phyloP scores from a whole-genome alignment of 2,797 vertebrate genomes.

The Protosalanx chinensis region DNA sequence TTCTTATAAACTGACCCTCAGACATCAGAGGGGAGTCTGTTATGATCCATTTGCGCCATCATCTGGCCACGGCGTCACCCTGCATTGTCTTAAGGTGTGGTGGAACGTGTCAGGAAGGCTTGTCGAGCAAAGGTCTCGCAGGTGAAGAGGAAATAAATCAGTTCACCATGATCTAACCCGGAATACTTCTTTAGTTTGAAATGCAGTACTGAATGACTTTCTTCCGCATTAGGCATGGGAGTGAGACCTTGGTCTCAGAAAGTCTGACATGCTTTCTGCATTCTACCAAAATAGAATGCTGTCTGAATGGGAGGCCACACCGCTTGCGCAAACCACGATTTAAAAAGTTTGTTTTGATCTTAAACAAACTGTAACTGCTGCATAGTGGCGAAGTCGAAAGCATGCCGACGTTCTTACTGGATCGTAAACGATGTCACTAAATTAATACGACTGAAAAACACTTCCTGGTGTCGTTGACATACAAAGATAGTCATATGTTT shows the following conservation, averaged over 20 bases:
- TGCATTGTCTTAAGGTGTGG: background rate
- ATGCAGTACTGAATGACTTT: no score
- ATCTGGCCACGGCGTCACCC: background rate
- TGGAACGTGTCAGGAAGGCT: background rate
- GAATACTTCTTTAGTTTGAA: no score
- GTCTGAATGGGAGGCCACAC: background rate
- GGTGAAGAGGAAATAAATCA: background rate
- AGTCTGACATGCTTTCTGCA: background rate
- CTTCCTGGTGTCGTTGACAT: conserved; percentile 1
- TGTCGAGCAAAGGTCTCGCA: background rate
- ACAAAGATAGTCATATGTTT: background rate
- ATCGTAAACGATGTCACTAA: background rate
- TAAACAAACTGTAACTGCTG: background rate
- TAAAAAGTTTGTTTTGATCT: background rate
- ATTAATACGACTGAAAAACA: background rate
- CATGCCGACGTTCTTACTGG: background rate
- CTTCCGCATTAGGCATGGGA: background rate
- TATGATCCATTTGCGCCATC: background rate
- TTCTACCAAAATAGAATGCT: background rate
- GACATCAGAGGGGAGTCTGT: no score
- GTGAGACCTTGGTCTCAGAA: background rate
- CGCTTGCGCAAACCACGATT: background rate
- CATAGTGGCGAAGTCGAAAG: background rate
- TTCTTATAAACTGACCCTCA: no score
- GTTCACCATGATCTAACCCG: no score